phyloP scores from a whole-genome alignment of 2,888 invertebrate genomes.

The Ceraclea dissimilis region DNA sequence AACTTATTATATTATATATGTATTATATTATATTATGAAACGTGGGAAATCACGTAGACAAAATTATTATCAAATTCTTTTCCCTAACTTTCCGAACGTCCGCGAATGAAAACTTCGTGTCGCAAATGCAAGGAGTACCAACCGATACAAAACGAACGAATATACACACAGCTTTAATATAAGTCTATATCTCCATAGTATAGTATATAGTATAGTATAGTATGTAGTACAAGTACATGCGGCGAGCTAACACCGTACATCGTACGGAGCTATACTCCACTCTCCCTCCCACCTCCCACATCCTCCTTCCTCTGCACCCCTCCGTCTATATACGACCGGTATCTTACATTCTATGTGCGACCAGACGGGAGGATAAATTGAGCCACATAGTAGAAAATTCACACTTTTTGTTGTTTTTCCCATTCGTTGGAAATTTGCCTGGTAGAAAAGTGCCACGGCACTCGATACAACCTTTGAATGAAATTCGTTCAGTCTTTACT shows the following conservation, averaged over 20 bases:
- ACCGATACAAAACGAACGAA: not conserved
- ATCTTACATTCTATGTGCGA: not conserved
- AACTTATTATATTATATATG: not conserved
- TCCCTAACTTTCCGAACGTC: constrained; percentile 10
- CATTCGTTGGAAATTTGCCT: not conserved
- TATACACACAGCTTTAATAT: not conserved
- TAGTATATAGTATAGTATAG: not conserved
- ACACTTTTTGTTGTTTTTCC: not conserved
- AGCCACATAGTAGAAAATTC: constrained; percentile 2
- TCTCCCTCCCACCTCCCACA: constrained; percentile 6
- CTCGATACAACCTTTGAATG: not conserved
- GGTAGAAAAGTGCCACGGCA: not conserved
- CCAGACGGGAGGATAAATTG: constrained; percentile 13
- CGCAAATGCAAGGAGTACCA: constrained; percentile 28
- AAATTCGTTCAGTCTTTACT: constrained; percentile 1
- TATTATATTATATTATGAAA: not conserved
- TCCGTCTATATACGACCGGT: not conserved
- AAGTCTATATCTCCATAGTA: not conserved
- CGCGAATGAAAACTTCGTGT: constrained; percentile 17
- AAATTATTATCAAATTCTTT: not conserved
- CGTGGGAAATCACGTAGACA: not conserved
- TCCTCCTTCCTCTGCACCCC: not conserved
- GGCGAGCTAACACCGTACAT: constrained; percentile 15
- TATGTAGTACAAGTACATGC: constrained; percentile 30
- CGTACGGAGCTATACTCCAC: constrained; percentile 15